Evolutionary conservation across 1,140 invertebrate genomes (phyloP).

Genomic region (Helicoverpa armigera): DNA sequence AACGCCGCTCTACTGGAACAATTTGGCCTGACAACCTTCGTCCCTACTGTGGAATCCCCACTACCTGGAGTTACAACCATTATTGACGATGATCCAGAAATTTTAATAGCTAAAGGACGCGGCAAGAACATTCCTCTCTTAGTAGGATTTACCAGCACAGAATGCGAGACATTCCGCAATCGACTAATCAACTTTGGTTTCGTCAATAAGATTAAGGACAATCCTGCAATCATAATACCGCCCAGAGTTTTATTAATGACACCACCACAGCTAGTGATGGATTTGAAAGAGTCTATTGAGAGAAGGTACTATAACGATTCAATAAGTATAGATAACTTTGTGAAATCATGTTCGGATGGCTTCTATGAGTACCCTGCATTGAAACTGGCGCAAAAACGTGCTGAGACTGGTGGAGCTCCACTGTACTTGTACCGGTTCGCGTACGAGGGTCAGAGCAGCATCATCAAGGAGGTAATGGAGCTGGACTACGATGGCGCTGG

Average conservation of each 20-base stretch:
- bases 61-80: constrained; percentile 67
- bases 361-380: constrained; percentile 73
- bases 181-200: constrained; percentile 71
- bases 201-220: constrained; percentile 60
- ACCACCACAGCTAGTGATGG: constrained; percentile 49
- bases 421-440: constrained; percentile 72
- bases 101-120: constrained; percentile 62
- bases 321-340: constrained; percentile 63
- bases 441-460: constrained; percentile 64
- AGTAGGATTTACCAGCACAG: constrained; percentile 70
- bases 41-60: constrained; percentile 70
- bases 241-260: constrained; percentile 60
- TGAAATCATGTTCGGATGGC: constrained; percentile 67
- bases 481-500: constrained; percentile 67
- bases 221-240: constrained; percentile 60
- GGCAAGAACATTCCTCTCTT: constrained; percentile 71
- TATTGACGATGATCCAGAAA: constrained; percentile 73
- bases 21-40: constrained; percentile 67
- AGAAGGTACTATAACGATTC: constrained; percentile 65
- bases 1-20: constrained; percentile 64
- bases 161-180: constrained; percentile 71
- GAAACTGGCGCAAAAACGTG: constrained; percentile 63
- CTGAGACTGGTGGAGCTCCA: constrained; percentile 56
- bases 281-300: constrained; percentile 58
- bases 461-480: constrained; percentile 59